These are phyloP conservation scores for Zoanthus gigantus DNA, from an alignment of 92 coral and sea anemone species.

Conservation along the genomic window DNA sequence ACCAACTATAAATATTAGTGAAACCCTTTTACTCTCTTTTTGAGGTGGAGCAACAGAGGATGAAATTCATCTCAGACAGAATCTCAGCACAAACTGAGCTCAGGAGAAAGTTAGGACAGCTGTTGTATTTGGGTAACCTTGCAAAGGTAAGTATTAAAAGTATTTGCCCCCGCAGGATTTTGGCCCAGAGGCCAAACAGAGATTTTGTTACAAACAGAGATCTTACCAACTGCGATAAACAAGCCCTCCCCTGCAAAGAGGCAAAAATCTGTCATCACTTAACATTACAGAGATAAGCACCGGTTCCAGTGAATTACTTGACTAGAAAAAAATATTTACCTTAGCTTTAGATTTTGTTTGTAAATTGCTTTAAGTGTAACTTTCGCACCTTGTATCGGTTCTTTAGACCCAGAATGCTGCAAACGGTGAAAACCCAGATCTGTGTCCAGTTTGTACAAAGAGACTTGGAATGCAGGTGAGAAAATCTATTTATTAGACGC, in stretches of 20 bases:
- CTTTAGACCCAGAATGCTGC: conserved; percentile 78
- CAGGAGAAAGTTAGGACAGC: conserved; percentile 88
- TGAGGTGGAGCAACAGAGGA: conserved; percentile 84
- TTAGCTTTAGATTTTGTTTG: too few species aligned
- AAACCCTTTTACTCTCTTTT: neutral
- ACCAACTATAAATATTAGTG: neutral
- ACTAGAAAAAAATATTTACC: too few species aligned
- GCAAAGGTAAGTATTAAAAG: conserved; percentile 76
- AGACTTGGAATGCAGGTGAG: conserved; percentile 90
- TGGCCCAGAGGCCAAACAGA: neutral
- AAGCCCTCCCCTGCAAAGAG: too few species aligned
- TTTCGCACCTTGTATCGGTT: neutral
- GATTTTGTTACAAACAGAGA: too few species aligned
- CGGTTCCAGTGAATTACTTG: too few species aligned
- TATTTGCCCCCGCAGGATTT: neutral
- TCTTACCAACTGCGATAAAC: too few species aligned
- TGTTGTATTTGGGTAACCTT: conserved; percentile 87
- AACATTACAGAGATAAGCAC: too few species aligned
- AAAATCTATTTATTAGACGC: neutral
- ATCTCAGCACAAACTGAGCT: conserved; percentile 81
- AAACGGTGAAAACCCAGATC: conserved; percentile 91
- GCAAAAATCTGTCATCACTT: too few species aligned
- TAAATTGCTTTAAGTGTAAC: too few species aligned
- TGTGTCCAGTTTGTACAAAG: conserved; percentile 95
- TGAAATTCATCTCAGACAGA: conserved; percentile 90